Evolutionary conservation across 2,113 vertebrate genomes (phyloP).

Genomic region (Brachyistius frenatus): DNA sequence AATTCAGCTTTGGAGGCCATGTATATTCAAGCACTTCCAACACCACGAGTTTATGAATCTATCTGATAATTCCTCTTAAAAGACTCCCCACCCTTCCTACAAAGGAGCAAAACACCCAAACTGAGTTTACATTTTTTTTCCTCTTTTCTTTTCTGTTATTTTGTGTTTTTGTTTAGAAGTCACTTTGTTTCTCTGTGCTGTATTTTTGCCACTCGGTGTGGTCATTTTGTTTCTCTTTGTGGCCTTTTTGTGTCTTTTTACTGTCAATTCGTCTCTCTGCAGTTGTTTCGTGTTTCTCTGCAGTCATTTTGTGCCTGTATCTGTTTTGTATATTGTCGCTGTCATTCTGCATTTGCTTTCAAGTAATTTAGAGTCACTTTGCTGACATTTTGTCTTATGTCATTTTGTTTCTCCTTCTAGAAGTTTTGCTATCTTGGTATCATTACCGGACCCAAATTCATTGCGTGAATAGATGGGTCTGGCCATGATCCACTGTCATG

Average conservation of each 20-base stretch:
- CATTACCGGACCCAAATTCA: no score
- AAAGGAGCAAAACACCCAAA: neutral
- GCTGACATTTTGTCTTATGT: neutral
- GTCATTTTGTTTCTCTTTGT: neutral
- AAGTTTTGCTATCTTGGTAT: neutral
- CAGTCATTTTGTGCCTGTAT: neutral
- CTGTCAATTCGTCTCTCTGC: accelerated
- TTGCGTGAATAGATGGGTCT: no score
- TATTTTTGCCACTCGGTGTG: neutral
- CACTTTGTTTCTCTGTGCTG: neutral
- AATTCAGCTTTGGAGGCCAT: constrained; percentile 8
- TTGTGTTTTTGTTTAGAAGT: neutral
- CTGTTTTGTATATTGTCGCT: neutral
- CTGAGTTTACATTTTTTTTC: neutral
- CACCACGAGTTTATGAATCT: neutral
- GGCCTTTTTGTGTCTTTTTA: neutral
- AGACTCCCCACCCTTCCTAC: neutral
- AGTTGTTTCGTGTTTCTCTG: neutral
- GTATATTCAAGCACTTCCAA: constrained; percentile 2
- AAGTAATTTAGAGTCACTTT: neutral
- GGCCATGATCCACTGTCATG: no score
- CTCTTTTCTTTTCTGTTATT: neutral
- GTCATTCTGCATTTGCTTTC: neutral
- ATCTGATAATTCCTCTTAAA: neutral
- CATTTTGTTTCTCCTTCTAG: neutral